phyloP scores from a whole-genome alignment of 1,140 invertebrate species.

The Argopecten irradians region DNA sequence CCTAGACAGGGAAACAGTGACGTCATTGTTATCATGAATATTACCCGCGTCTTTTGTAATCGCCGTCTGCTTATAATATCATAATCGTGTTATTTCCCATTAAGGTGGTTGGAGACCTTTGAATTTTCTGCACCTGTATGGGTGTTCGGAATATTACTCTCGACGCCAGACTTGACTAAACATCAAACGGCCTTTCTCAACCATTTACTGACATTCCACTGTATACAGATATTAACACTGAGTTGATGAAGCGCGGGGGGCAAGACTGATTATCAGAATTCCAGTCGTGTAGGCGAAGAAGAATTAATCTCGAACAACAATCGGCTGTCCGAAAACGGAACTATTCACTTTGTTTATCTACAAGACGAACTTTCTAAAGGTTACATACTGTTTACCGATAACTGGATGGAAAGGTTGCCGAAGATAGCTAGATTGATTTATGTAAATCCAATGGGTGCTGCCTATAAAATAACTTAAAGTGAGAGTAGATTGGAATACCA shows the following conservation, averaged over 20 bases:
- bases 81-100: too few species aligned
- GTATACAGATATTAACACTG: neutral
- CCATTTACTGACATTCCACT: neutral
- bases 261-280: neutral
- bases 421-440: neutral
- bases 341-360: neutral
- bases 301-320: neutral
- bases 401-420: neutral
- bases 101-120: neutral
- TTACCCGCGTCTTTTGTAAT: too few species aligned
- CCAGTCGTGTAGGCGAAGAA: neutral
- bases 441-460: neutral
- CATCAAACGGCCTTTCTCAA: neutral
- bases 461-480: neutral
- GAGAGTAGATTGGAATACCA: neutral
- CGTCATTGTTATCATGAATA: too few species aligned
- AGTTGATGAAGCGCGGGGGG: neutral
- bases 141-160: neutral
- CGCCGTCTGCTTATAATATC: too few species aligned
- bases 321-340: neutral
- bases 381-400: neutral
- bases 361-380: neutral
- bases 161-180: neutral
- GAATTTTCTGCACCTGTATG: neutral
- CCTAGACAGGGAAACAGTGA: too few species aligned